phyloP scores from a whole-genome alignment of 2,113 vertebrate species.

The Bufo bufo region DNA sequence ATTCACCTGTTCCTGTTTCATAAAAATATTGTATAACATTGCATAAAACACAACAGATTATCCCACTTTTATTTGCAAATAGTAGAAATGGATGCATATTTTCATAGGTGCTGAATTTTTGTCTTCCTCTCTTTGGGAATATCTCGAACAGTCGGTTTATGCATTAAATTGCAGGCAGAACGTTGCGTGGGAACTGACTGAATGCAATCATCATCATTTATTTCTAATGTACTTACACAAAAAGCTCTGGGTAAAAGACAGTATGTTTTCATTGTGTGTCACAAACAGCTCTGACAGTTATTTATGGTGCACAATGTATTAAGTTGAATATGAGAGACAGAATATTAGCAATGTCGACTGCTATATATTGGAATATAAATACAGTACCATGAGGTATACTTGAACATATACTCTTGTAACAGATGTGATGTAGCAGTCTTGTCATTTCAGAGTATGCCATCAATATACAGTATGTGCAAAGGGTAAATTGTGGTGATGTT shows the following conservation, averaged over 20 bases:
- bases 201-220: constrained; percentile 14
- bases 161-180: not conserved
- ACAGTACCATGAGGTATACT: not conserved
- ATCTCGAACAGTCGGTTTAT: constrained; percentile 17
- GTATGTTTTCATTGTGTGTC: not conserved
- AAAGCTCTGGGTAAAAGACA: not conserved
- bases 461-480: not conserved
- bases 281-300: not conserved
- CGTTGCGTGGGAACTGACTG: constrained; percentile 25
- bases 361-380: not conserved
- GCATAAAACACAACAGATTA: not conserved
- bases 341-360: not conserved
- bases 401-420: not conserved
- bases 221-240: not conserved
- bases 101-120: not conserved
- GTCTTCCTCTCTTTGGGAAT: constrained; percentile 6
- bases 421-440: not conserved
- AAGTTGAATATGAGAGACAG: not conserved
- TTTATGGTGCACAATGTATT: not conserved
- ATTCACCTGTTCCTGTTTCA: not conserved
- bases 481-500: too few relatives aligned
- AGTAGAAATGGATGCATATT: not conserved
- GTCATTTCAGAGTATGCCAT: not conserved
- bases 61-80: not conserved
- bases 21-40: not conserved